Conservation (phyloP, 2,113 vertebrate species). For the Cinclus cinclus region DNA sequence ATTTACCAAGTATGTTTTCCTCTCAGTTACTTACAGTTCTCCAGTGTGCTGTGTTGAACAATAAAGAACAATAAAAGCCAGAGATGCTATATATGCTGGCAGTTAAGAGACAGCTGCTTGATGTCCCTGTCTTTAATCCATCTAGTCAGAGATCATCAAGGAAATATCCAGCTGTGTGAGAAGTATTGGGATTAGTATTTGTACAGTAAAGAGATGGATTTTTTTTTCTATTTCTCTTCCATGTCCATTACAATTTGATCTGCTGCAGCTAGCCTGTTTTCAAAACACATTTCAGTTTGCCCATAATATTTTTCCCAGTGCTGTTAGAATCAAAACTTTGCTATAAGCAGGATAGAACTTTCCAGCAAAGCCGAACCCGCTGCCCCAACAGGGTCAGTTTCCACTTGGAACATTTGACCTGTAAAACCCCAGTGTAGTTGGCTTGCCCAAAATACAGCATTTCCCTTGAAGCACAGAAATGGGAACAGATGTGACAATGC, state of each 20-base stretch:
- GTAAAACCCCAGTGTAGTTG: neutral
- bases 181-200: neutral
- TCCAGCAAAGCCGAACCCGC: neutral
- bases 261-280: neutral
- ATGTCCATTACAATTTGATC: neutral
- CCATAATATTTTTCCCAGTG: neutral
- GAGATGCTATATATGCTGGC: neutral
- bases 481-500: neutral
- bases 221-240: neutral
- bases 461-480: neutral
- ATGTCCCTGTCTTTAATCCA: neutral
- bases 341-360: neutral
- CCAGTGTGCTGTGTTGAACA: neutral
- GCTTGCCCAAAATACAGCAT: neutral
- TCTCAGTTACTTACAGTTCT: neutral
- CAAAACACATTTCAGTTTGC: neutral
- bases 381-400: neutral
- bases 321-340: neutral
- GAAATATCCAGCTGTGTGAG: conserved; percentile 8
- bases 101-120: conserved; percentile 16
- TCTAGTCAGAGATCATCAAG: neutral
- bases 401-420: neutral
- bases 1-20: neutral
- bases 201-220: neutral
- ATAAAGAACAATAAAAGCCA: neutral